Evolutionary conservation across 2,113 vertebrate genomes (phyloP).

Genomic region (Bos indicus): DNA sequence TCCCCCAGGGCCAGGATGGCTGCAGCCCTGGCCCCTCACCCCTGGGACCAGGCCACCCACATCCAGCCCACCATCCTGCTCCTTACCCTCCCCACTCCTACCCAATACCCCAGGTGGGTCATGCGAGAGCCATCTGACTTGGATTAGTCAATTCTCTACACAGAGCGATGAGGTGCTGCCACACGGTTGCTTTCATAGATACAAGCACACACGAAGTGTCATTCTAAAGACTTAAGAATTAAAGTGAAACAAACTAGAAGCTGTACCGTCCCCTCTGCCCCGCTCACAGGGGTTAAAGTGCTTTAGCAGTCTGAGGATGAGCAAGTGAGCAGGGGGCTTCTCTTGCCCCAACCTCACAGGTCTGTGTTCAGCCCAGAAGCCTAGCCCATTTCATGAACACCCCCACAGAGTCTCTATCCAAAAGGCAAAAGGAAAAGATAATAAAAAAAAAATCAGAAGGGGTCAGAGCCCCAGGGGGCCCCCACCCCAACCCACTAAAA

Average conservation of each 20-base stretch:
- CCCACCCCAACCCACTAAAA: slow-evolving; percentile 45
- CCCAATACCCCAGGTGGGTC: background rate
- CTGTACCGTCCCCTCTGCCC: slow-evolving; percentile 51
- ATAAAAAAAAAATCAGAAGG: slow-evolving; percentile 28
- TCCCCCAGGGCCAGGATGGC: background rate
- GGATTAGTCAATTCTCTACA: background rate
- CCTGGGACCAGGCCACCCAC: background rate
- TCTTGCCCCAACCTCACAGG: background rate
- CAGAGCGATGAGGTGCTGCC: background rate
- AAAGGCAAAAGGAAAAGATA: slow-evolving; percentile 59
- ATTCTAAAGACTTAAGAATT: background rate
- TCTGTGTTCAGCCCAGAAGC: background rate
- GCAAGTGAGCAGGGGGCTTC: background rate
- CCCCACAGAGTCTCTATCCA: slow-evolving; percentile 50
- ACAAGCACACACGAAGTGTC: background rate
- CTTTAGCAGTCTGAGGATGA: slow-evolving; percentile 45
- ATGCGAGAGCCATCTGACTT: background rate
- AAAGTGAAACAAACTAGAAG: slow-evolving; percentile 33
- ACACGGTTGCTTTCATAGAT: background rate
- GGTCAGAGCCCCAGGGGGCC: background rate
- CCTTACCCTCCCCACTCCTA: background rate
- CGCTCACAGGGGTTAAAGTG: slow-evolving; percentile 57
- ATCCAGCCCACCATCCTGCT: background rate
- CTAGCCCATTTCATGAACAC: slow-evolving; percentile 8
- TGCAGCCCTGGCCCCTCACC: background rate